Percentiles rank a stretch among this genome's conserved stretches.
Evolutionary conservation across 2,797 vertebrate genomes (phyloP).

Genomic region (Eupleurogrammus muticus): DNA sequence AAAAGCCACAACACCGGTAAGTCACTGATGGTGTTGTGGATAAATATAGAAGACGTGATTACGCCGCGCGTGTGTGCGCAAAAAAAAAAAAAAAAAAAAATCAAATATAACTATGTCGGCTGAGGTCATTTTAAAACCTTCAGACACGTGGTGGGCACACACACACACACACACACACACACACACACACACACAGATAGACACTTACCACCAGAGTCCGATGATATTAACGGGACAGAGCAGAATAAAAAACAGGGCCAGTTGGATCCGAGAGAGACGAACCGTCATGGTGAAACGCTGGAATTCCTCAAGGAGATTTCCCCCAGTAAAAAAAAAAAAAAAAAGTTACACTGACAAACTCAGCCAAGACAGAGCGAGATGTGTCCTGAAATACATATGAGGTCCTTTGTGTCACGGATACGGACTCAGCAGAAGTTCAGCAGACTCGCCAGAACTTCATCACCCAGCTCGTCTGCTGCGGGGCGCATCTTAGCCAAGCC

Average conservation of each 20-base stretch:
- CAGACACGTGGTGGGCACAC: slow-evolving; percentile 62
- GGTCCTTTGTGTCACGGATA: slow-evolving; percentile 41
- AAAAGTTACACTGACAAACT: slow-evolving; percentile 48
- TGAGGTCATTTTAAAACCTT: neutral
- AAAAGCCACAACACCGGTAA: slow-evolving; percentile 36
- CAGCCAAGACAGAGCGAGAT: slow-evolving; percentile 39
- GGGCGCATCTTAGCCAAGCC: slow-evolving; percentile 72
- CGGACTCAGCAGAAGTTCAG: slow-evolving; percentile 38
- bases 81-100: too few species aligned
- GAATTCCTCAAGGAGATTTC: slow-evolving; percentile 59
- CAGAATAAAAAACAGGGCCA: slow-evolving; percentile 92
- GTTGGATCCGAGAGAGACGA: slow-evolving; percentile 88
- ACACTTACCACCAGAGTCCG: slow-evolving; percentile 95
- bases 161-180: slow-evolving; percentile 57
- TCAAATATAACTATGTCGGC: neutral
- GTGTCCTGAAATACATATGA: slow-evolving; percentile 64
- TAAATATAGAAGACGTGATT: slow-evolving; percentile 14
- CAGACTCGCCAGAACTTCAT: slow-evolving; percentile 57
- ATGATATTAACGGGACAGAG: slow-evolving; percentile 95
- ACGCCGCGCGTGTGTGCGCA: slow-evolving; percentile 8
- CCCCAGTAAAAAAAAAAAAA: slow-evolving; percentile 5
- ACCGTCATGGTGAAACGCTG: slow-evolving; percentile 81
- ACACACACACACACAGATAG: neutral
- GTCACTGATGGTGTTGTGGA: neutral
- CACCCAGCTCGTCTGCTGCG: slow-evolving; percentile 62